Evolutionary conservation across 1,140 invertebrate species (phyloP), one percentile per base, ranked within the genome.

Genomic region (Drosophila neocordata): DNA sequence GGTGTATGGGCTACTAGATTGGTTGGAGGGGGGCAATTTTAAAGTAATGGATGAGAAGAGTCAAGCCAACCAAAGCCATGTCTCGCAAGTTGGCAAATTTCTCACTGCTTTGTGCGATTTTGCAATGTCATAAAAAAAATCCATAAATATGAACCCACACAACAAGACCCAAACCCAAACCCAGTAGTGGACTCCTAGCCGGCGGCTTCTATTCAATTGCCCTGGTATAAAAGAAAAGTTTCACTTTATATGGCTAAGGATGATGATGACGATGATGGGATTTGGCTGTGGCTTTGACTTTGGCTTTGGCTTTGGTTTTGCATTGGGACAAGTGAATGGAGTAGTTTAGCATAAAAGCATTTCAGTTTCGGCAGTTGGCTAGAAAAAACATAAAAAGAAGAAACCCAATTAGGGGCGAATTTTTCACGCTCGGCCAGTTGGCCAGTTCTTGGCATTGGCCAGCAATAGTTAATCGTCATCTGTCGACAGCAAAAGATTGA

Each of bases 381-480:
- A 51, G 64, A 75, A 41, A 31, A 31, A 31, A 31, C 3, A 31
- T 1, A 31, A 31, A 31, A 31, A 31, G 6, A 31, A 31, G 7
- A 68, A 8, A 7, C 37, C 27, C 60, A 66, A 64, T 51, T 62
- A 78, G 57, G 70, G 61, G 18, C 65, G 82, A 62, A 48, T 48
- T 20, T 48, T 48, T 48, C 66, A 76, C 79, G 82, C 61, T 75
- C 59, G 65, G 69, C 44, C 67, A 69, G 69, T 48, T 88, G 66
- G 66, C 65, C 70, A 82, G 78, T 88, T 87, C 83, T 88, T 88
- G 82, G 78, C 80, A 84, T 84, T 68, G 74, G 59, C 53, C 63
- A 52, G 34, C 69, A 37, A 31, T 31, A 6, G 2, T 31, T 4
- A 31, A 31, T 31, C 27, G 27, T 31, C 27, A 48, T 48, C 41